Conservation (phyloP, 2,888 invertebrate genomes). For the Helleia helle region DNA sequence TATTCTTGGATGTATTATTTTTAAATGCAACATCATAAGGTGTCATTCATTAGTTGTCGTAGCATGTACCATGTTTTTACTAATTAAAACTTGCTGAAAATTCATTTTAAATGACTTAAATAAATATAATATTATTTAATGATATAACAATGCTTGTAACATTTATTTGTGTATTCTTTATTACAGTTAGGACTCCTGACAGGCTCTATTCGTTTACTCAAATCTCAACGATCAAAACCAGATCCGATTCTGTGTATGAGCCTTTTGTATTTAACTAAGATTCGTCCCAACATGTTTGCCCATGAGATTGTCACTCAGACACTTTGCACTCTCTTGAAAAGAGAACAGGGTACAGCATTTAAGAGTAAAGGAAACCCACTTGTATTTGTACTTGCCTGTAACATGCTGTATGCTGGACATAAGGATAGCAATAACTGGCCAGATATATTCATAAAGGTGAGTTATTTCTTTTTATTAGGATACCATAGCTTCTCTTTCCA, state of each 20-base stretch:
- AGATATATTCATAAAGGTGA: constrained; percentile 89
- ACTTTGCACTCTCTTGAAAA: constrained; percentile 85
- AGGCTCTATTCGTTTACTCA: constrained; percentile 88
- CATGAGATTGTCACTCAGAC: constrained; percentile 85
- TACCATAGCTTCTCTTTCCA: too few relatives aligned
- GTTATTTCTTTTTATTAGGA: constrained; percentile 10
- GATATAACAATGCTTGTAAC: too few relatives aligned
- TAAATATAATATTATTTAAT: background rate
- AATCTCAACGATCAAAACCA: constrained; percentile 86
- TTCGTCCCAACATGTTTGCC: constrained; percentile 83
- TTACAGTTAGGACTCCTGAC: constrained; percentile 83
- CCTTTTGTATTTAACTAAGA: constrained; percentile 86
- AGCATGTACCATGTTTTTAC: too few relatives aligned
- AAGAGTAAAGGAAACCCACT: constrained; percentile 87
- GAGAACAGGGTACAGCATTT: constrained; percentile 80
- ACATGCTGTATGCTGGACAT: constrained; percentile 87
- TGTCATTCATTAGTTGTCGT: too few relatives aligned
- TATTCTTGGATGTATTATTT: too few relatives aligned
- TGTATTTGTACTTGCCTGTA: constrained; percentile 87
- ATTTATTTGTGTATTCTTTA: constrained; percentile 10
- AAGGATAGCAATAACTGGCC: constrained; percentile 92
- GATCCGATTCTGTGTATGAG: constrained; percentile 85
- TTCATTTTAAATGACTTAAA: background rate
- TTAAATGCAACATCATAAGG: too few relatives aligned
- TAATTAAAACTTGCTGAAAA: too few relatives aligned